phyloP scores from a whole-genome alignment of 2,888 invertebrate genomes.

The Drosophila peninsularis region DNA sequence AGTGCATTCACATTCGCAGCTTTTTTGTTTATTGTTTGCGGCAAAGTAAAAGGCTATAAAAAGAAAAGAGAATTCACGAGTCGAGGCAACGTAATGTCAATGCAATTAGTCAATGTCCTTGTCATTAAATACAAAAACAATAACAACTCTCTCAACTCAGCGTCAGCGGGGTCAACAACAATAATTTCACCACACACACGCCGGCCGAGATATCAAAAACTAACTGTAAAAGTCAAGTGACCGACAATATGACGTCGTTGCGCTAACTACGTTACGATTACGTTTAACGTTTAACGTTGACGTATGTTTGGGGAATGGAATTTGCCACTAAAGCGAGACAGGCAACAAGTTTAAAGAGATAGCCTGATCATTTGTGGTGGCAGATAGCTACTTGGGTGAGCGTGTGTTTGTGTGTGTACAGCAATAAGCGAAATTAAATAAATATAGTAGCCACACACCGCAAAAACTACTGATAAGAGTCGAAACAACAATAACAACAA shows the following conservation, averaged over 20 bases:
- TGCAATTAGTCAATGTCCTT: conserved; percentile 81
- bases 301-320: conserved; percentile 44
- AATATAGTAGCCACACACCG: conserved; percentile 57
- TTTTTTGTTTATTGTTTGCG: conserved; percentile 61
- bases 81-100: conserved; percentile 76
- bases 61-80: conserved; percentile 58
- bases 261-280: conserved; percentile 25
- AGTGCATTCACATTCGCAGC: conserved; percentile 12
- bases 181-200: conserved; percentile 54
- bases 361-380: conserved; percentile 57
- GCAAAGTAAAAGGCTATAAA: conserved; percentile 70
- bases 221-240: conserved; percentile 66
- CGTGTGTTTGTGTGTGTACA: neutral
- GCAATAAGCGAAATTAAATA: conserved; percentile 56
- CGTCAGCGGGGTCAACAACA: conserved; percentile 45
- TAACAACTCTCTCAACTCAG: conserved; percentile 3
- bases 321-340: conserved; percentile 41
- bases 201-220: conserved; percentile 36
- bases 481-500: conserved; percentile 13
- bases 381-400: conserved; percentile 43
- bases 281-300: conserved; percentile 16
- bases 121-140: conserved; percentile 55
- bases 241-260: conserved; percentile 61
- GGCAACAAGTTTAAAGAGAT: conserved; percentile 23
- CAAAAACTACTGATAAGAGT: conserved; percentile 60